These are phyloP conservation scores for Argyresthia albistria DNA, from an alignment of 2,888 invertebrate genomes.

Conservation along the genomic window DNA sequence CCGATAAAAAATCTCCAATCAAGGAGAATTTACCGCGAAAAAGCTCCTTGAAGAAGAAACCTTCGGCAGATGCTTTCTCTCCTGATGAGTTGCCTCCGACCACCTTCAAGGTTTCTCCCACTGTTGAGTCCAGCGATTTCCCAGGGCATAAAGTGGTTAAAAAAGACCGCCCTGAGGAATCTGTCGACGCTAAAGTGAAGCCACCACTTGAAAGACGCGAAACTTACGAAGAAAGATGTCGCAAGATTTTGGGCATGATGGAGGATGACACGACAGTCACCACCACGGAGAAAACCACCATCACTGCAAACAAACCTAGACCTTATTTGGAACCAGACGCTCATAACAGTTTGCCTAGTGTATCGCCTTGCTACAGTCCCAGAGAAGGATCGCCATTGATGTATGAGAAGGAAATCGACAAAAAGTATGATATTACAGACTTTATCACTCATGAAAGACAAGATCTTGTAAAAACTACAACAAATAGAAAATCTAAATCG, in stretches of 20 bases:
- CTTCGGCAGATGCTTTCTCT: conserved; percentile 32
- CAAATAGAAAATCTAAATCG: conserved; percentile 11
- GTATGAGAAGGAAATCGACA: conserved; percentile 15
- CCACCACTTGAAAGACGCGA: conserved; percentile 76
- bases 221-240: conserved; percentile 81
- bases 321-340: conserved; percentile 23
- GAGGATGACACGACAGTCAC: conserved; percentile 35
- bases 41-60: conserved; percentile 61
- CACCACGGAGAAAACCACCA: neutral
- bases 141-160: conserved; percentile 31
- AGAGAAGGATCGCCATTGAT: conserved; percentile 20
- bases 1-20: conserved; percentile 37
- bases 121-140: conserved; percentile 29
- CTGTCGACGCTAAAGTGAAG: conserved; percentile 44
- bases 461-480: conserved; percentile 20
- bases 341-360: conserved; percentile 31
- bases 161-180: conserved; percentile 32
- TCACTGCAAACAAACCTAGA: conserved; percentile 13
- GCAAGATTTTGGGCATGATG: conserved; percentile 78
- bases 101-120: conserved; percentile 48
- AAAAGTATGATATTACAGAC: conserved; percentile 20
- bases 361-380: conserved; percentile 43
- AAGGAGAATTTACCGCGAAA: conserved; percentile 53
- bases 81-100: conserved; percentile 55
- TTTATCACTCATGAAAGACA: conserved; percentile 31